phyloP scores from a whole-genome alignment of 2,888 invertebrate species.

The Allacma fusca region DNA sequence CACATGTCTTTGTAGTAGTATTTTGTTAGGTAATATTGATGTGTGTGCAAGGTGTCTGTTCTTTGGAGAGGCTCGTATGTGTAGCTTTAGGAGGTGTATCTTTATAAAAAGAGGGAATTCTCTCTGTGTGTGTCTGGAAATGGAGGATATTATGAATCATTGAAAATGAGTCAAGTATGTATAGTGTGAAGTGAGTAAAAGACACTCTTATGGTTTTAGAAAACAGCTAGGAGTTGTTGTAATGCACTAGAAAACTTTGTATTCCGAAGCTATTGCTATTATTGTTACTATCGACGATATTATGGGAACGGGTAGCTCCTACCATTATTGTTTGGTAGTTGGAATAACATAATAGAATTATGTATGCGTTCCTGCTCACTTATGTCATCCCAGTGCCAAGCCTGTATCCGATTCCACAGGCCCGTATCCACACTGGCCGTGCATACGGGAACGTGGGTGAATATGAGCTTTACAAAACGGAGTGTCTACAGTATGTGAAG shows the following conservation, averaged over 20 bases:
- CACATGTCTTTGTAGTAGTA: constrained; percentile 36
- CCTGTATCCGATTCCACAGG: no score
- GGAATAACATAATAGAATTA: not conserved
- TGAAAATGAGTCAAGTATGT: constrained; percentile 8
- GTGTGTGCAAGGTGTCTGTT: constrained; percentile 26
- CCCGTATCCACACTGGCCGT: not conserved
- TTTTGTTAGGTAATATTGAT: constrained; percentile 29
- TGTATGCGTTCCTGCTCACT: not conserved
- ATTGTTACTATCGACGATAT: constrained; percentile 1
- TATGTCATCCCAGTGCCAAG: no score
- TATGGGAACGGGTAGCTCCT: not conserved
- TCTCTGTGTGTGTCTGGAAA: not conserved
- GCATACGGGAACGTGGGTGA: not conserved
- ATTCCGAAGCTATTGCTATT: not conserved
- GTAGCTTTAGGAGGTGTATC: not conserved
- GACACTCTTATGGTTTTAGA: constrained; percentile 3
- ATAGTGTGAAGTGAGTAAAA: constrained; percentile 1
- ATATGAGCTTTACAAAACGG: constrained; percentile 8
- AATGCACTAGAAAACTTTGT: not conserved
- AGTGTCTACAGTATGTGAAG: constrained; percentile 7
- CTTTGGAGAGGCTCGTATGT: not conserved
- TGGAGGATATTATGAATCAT: constrained; percentile 4
- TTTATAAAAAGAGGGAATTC: not conserved
- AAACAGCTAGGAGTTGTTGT: not conserved
- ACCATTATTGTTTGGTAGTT: not conserved